Conservation (phyloP, 2,797 vertebrate species). For the Eulemur coronatus region DNA sequence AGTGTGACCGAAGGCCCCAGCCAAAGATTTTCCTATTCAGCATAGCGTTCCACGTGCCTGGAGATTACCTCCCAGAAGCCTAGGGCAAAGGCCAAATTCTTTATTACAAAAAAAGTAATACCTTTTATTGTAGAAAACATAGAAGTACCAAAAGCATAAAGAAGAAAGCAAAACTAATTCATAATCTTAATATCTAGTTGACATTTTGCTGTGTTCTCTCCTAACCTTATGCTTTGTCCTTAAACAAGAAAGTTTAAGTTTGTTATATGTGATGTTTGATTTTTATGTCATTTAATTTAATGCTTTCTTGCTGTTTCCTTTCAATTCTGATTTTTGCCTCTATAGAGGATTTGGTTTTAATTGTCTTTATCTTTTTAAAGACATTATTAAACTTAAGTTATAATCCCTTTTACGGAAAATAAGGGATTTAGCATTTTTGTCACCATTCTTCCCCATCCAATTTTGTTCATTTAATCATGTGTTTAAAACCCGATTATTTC, state of each 20-base stretch:
- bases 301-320: conserved; percentile 19
- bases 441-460: neutral
- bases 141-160: neutral
- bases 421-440: neutral
- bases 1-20: neutral
- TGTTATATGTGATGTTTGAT: neutral
- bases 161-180: conserved; percentile 8
- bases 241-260: neutral
- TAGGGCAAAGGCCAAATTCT: neutral
- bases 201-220: conserved; percentile 9
- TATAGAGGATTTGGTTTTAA: neutral
- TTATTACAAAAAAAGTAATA: neutral
- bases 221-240: neutral
- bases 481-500: neutral
- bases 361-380: neutral
- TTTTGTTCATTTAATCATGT: neutral
- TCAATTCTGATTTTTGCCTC: neutral
- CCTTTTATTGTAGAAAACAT: neutral
- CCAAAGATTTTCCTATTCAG: neutral
- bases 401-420: neutral
- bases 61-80: neutral
- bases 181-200: neutral
- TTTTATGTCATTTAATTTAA: conserved; percentile 6
- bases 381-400: neutral
- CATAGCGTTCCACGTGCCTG: neutral